Conservation (phyloP, 1,140 invertebrate genomes). For the Cydia pomonella region DNA sequence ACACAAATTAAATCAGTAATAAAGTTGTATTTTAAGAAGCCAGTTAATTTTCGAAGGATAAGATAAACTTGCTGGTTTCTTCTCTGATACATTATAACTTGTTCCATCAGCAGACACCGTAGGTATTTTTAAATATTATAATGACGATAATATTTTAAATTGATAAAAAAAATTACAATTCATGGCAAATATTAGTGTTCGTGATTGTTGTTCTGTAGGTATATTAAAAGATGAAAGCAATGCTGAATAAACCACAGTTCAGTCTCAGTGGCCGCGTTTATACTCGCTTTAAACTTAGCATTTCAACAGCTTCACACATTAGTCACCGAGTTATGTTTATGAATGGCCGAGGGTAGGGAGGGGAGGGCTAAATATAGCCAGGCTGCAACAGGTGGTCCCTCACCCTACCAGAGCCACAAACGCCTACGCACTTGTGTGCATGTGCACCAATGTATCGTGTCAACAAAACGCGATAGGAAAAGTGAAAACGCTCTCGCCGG, state of each 20-base stretch:
- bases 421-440: slow-evolving; percentile 9
- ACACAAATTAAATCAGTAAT: too few relatives aligned
- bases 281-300: slow-evolving; percentile 25
- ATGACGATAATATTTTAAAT: too few relatives aligned
- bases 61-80: too few relatives aligned
- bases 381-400: slow-evolving; percentile 68
- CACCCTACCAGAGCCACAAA: slow-evolving; percentile 45
- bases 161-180: too few relatives aligned
- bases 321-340: slow-evolving; percentile 69
- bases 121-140: too few relatives aligned
- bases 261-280: slow-evolving; percentile 15
- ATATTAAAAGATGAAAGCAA: neutral
- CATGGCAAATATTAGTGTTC: too few relatives aligned
- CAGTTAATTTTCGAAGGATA: too few relatives aligned
- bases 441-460: neutral
- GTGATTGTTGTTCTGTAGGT: neutral
- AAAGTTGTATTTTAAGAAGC: too few relatives aligned
- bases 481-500: slow-evolving; percentile 29
- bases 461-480: slow-evolving; percentile 21
- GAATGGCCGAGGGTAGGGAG: slow-evolving; percentile 46
- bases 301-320: slow-evolving; percentile 57
- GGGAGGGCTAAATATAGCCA: slow-evolving; percentile 62
- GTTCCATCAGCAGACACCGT: too few relatives aligned
- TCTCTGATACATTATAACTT: too few relatives aligned
- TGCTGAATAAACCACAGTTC: slow-evolving; percentile 3